Evolutionary conservation across 1,140 invertebrate species (phyloP).

Genomic region (Adelges cooleyi): DNA sequence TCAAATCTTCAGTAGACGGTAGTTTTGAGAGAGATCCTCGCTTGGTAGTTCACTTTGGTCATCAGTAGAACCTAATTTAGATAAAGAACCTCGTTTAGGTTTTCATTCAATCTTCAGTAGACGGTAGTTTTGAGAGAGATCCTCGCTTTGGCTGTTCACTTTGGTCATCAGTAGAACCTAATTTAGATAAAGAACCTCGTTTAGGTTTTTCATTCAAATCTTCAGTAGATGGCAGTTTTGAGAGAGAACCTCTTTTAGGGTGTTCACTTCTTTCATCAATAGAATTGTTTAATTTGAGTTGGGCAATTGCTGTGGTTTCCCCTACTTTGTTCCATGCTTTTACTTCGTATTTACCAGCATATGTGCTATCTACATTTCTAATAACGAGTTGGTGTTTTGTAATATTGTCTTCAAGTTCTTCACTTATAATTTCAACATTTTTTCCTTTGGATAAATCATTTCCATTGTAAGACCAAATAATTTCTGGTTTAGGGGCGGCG

Average conservation of each 20-base stretch:
- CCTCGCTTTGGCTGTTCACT: too few species aligned
- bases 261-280: too few species aligned
- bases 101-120: not conserved
- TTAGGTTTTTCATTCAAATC: too few species aligned
- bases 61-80: not conserved
- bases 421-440: constrained; percentile 2
- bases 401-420: constrained; percentile 44
- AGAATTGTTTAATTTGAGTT: constrained; percentile 53
- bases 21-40: too few species aligned
- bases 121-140: too few species aligned
- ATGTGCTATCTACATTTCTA: constrained; percentile 52
- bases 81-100: not conserved
- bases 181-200: too few species aligned
- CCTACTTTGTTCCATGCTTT: constrained; percentile 63
- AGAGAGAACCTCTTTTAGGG: too few species aligned
- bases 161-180: too few species aligned
- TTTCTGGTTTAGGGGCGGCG: constrained; percentile 64
- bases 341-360: constrained; percentile 69
- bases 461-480: constrained; percentile 51
- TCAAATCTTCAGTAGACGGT: too few species aligned
- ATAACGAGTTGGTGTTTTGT: constrained; percentile 57
- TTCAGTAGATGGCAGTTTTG: too few species aligned
- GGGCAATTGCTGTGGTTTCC: constrained; percentile 53
- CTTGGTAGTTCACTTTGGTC: too few species aligned
- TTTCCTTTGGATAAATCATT: constrained; percentile 15